Percentiles rank a stretch among this genome's conserved stretches.
Evolutionary conservation across 1,140 invertebrate genomes (phyloP).

Genomic region (Aphaenogaster ashmeadi): DNA sequence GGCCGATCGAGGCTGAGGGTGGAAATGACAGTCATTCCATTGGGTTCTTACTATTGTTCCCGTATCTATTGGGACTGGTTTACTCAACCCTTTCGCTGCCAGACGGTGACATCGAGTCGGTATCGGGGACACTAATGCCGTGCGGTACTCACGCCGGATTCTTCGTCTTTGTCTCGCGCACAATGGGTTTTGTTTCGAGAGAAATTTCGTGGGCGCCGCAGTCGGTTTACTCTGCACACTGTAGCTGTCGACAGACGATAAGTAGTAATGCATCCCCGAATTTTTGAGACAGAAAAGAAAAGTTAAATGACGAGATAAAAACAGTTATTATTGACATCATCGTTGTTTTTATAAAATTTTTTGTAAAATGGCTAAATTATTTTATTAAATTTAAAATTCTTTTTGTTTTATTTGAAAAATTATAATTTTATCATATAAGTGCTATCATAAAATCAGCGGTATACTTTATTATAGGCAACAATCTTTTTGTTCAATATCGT

Average conservation of each 20-base stretch:
- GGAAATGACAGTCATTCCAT: conserved; percentile 56
- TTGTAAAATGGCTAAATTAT: background rate
- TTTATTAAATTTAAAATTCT: background rate
- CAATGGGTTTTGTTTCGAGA: conserved; percentile 56
- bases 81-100: conserved; percentile 58
- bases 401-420: conserved; percentile 1
- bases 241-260: background rate
- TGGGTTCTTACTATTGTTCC: conserved; percentile 61
- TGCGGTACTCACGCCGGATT: conserved; percentile 22
- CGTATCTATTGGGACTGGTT: conserved; percentile 52
- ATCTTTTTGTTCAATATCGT: background rate
- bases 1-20: conserved; percentile 22
- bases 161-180: conserved; percentile 58
- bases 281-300: background rate
- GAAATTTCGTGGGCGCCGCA: conserved; percentile 33
- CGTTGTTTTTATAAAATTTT: background rate
- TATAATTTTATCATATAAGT: background rate
- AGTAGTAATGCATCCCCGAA: background rate
- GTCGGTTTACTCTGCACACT: conserved; percentile 23
- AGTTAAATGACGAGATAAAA: background rate
- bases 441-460: background rate
- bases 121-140: conserved; percentile 56
- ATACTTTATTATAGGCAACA: background rate
- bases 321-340: background rate
- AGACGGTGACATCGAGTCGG: conserved; percentile 22